phyloP scores from a whole-genome alignment of 2,888 invertebrate genomes.

The Meandrusa payeni region DNA sequence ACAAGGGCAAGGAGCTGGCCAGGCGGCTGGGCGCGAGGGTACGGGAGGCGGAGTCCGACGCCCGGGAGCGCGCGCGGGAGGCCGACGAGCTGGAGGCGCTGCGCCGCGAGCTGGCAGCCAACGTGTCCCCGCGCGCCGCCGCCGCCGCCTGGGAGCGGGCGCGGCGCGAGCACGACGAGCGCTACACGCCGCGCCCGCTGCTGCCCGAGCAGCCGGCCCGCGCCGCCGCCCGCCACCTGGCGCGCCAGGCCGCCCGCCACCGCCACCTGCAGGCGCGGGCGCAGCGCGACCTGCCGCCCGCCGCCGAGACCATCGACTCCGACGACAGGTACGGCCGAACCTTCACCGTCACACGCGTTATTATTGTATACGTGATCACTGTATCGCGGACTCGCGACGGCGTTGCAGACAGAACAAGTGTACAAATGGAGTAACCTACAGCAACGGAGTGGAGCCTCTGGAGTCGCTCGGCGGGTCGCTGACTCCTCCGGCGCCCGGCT shows the following conservation, averaged over 20 bases:
- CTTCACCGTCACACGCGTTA: too few species aligned
- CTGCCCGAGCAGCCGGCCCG: constrained; percentile 86
- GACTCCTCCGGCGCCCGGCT: constrained; percentile 29
- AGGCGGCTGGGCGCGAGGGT: constrained; percentile 95
- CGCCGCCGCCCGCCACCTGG: constrained; percentile 65
- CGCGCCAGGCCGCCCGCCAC: constrained; percentile 81
- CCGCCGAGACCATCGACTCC: constrained; percentile 88
- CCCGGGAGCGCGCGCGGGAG: constrained; percentile 93
- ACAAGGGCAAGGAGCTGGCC: constrained; percentile 94
- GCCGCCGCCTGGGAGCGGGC: constrained; percentile 43
- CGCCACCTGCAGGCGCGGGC: constrained; percentile 78
- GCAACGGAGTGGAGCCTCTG: constrained; percentile 14
- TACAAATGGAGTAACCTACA: not conserved
- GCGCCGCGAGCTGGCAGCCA: constrained; percentile 56
- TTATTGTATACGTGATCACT: too few species aligned
- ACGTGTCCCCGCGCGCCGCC: constrained; percentile 77
- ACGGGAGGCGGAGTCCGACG: constrained; percentile 95
- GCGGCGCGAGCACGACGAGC: constrained; percentile 87
- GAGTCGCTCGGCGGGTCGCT: constrained; percentile 14
- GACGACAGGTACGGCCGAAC: constrained; percentile 79
- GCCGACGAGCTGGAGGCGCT: constrained; percentile 93
- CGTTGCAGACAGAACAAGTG: too few species aligned
- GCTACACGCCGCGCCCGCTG: constrained; percentile 88
- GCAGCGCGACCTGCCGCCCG: constrained; percentile 82
- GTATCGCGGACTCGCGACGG: too few species aligned